phyloP scores from a whole-genome alignment of 2,797 vertebrate genomes.

The Enoplosus armatus region DNA sequence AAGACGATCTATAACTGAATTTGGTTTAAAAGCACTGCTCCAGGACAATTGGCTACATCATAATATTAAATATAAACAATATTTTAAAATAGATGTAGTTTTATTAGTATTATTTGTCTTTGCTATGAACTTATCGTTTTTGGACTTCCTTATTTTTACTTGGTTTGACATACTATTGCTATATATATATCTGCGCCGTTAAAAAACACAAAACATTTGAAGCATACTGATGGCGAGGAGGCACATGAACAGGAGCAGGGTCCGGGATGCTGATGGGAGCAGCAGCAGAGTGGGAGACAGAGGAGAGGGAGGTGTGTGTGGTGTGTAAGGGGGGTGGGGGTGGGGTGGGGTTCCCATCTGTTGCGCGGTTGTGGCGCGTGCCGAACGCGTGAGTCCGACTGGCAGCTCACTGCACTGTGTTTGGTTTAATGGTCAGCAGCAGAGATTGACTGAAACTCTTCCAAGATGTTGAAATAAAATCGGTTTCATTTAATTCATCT shows the following conservation, averaged over 20 bases:
- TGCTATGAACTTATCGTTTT: not conserved
- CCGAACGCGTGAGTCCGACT: constrained; percentile 82
- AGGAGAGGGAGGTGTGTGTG: constrained; percentile 34
- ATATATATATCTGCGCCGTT: constrained; percentile 29
- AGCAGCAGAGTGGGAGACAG: constrained; percentile 19
- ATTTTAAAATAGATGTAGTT: not conserved
- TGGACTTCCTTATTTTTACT: not conserved
- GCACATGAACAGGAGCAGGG: constrained; percentile 15
- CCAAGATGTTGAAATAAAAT: not conserved
- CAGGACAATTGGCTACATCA: not conserved
- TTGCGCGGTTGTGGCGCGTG: constrained; percentile 83
- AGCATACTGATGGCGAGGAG: constrained; percentile 20
- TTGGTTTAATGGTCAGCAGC: not conserved
- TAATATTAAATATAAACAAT: not conserved
- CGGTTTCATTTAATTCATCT: not conserved
- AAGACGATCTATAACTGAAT: not conserved
- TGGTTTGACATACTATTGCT: not conserved
- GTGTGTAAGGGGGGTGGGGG: constrained; percentile 20
- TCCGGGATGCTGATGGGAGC: constrained; percentile 54
- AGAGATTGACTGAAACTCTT: not conserved
- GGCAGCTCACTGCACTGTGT: constrained; percentile 17
- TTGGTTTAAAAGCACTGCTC: accelerated
- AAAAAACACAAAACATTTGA: constrained; percentile 26
- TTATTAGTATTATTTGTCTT: not conserved
- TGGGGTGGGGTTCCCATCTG: constrained; percentile 75